Conservation (phyloP, 92 coral and sea anemone genomes). For the Plumapathes pennacea region DNA sequence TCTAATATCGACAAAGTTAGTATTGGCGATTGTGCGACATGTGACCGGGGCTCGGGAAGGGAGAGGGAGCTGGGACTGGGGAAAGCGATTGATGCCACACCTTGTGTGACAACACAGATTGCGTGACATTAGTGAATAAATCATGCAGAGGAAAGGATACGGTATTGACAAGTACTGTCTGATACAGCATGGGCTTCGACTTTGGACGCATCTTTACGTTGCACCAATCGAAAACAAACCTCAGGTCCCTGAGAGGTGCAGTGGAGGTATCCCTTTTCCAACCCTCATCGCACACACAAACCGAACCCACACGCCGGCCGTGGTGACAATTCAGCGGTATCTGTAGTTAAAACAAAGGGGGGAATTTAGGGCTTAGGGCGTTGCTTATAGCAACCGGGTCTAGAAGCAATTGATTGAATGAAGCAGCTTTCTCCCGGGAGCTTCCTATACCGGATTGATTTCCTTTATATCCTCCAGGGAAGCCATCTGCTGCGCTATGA, state of each 20-base stretch:
- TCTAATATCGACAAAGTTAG: no score
- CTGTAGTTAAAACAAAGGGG: conserved; percentile 33
- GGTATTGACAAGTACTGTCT: conserved; percentile 46
- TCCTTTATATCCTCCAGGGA: conserved; percentile 67
- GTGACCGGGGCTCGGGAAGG: no score
- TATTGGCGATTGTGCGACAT: no score
- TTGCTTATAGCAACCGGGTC: no score
- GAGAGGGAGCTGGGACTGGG: no score
- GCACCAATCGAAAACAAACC: conserved; percentile 84
- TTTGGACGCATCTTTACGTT: conserved; percentile 43
- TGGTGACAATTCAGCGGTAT: conserved; percentile 91
- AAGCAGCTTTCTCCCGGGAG: no score
- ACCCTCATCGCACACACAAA: conserved; percentile 93
- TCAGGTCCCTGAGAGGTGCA: conserved; percentile 68
- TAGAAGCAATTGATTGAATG: no score
- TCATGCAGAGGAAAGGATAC: no score
- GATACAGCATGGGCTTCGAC: conserved; percentile 13
- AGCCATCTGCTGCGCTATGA: conserved; percentile 60
- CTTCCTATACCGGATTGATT: conserved; percentile 81
- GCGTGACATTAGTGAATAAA: no score
- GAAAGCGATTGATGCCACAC: no score
- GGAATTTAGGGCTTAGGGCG: no score
- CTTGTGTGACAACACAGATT: no score
- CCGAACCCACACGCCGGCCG: conserved; percentile 82
- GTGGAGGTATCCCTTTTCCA: conserved; percentile 92